Evolutionary conservation across 92 coral and sea anemone genomes (phyloP).

Genomic region (Zoanthus sansibaricus): DNA sequence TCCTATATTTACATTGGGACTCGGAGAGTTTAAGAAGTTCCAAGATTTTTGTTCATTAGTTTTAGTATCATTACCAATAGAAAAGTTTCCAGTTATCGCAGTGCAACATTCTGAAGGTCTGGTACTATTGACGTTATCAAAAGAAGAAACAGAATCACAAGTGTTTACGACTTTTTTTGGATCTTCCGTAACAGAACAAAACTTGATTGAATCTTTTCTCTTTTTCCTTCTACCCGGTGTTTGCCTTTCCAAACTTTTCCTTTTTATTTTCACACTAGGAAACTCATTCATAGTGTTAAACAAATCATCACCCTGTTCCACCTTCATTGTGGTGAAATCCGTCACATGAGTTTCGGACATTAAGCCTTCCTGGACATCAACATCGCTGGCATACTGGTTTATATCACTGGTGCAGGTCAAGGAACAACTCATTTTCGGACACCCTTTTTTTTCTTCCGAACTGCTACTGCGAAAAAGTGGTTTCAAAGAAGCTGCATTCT

Average conservation of each 20-base stretch:
- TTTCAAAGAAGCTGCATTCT: constrained; percentile 22
- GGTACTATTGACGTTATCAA: constrained; percentile 10
- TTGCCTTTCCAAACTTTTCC: constrained; percentile 35
- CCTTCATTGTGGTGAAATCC: neutral
- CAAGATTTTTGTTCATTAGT: neutral
- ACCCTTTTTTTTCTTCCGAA: neutral
- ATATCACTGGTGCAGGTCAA: constrained; percentile 9
- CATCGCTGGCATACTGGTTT: neutral
- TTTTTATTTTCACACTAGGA: constrained; percentile 31
- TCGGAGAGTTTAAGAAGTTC: neutral
- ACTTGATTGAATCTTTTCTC: neutral
- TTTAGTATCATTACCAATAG: neutral
- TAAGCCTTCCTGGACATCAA: neutral
- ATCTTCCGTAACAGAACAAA: neutral
- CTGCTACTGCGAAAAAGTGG: constrained; percentile 17
- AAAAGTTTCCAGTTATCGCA: neutral
- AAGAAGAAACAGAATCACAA: neutral
- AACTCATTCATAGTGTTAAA: neutral
- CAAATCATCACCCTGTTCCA: neutral
- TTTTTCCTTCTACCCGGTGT: constrained; percentile 41
- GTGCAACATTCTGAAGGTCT: neutral
- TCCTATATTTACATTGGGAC: neutral
- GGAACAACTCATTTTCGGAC: neutral
- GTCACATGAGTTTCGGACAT: neutral
- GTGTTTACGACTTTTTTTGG: neutral